phyloP scores from a whole-genome alignment of 2,797 vertebrate species.

The Brachyalestes nurse region DNA sequence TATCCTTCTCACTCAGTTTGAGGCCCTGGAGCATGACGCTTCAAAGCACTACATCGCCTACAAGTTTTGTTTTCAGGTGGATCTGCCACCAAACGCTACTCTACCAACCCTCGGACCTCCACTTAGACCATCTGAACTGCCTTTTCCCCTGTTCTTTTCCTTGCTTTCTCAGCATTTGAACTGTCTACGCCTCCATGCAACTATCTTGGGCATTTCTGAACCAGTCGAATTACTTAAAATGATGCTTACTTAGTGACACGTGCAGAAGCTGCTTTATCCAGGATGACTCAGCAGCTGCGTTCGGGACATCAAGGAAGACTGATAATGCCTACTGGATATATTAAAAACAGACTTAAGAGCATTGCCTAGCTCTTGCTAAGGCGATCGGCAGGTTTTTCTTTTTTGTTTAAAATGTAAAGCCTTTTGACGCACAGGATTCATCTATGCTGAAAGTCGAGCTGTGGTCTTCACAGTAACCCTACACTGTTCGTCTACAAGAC shows the following conservation, averaged over 20 bases:
- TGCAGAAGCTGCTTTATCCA: constrained; percentile 62
- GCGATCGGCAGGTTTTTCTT: constrained; percentile 55
- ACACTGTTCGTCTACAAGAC: constrained; percentile 76
- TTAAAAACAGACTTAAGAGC: constrained; percentile 51
- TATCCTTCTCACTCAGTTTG: constrained; percentile 41
- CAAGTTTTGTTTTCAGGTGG: constrained; percentile 62
- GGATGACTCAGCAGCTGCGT: constrained; percentile 63
- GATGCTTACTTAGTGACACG: constrained; percentile 34
- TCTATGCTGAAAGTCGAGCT: constrained; percentile 68
- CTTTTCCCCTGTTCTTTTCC: constrained; percentile 40
- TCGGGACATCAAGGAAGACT: constrained; percentile 57
- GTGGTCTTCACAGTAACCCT: constrained; percentile 63
- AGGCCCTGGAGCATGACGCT: constrained; percentile 56
- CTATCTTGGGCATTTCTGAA: constrained; percentile 62
- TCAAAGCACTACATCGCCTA: constrained; percentile 53
- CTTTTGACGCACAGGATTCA: constrained; percentile 59
- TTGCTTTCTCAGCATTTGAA: constrained; percentile 65
- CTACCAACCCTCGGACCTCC: constrained; percentile 54
- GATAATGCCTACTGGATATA: constrained; percentile 68
- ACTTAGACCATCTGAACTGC: constrained; percentile 60
- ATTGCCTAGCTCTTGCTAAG: constrained; percentile 51
- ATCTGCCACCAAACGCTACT: constrained; percentile 67
- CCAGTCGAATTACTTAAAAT: constrained; percentile 30
- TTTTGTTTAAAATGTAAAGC: constrained; percentile 48
- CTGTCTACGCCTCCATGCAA: constrained; percentile 66